These are phyloP conservation scores for Asbolus verrucosus DNA, from an alignment of 1,140 invertebrate species.

Conservation along the genomic window DNA sequence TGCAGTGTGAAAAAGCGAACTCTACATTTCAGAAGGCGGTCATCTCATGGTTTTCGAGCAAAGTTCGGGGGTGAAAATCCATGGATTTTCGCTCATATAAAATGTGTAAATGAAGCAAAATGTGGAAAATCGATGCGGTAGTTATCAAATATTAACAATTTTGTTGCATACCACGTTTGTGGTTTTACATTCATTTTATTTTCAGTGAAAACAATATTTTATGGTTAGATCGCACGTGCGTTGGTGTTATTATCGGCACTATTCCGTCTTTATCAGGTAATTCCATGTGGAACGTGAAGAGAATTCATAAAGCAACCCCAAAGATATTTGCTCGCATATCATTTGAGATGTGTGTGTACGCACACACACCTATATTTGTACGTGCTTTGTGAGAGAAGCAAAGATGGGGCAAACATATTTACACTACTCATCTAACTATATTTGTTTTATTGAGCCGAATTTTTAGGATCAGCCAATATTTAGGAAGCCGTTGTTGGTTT, in stretches of 20 bases:
- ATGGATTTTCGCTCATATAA: no score
- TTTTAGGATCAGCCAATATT: background rate
- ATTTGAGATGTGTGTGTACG: slow-evolving; percentile 2
- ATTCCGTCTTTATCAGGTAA: slow-evolving; percentile 31
- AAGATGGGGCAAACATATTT: slow-evolving; percentile 5
- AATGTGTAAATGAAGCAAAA: background rate
- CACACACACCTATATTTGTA: slow-evolving; percentile 5
- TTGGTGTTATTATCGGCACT: slow-evolving; percentile 25
- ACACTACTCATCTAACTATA: slow-evolving; percentile 1
- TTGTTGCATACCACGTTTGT: background rate
- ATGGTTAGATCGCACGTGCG: slow-evolving; percentile 14
- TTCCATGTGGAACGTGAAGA: slow-evolving; percentile 24
- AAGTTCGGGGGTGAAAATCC: no score
- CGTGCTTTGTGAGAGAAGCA: slow-evolving; percentile 1
- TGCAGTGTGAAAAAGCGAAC: no score
- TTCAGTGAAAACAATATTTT: slow-evolving; percentile 9
- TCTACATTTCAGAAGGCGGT: no score
- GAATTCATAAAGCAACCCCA: slow-evolving; percentile 27
- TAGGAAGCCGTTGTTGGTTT: slow-evolving; percentile 19
- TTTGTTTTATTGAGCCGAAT: background rate
- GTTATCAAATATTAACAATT: background rate
- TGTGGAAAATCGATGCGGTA: background rate
- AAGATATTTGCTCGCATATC: slow-evolving; percentile 24
- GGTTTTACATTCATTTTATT: slow-evolving; percentile 6
- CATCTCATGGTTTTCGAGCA: no score